phyloP scores from a whole-genome alignment of 2,797 vertebrate genomes.

The Rhabdomys pumilio region DNA sequence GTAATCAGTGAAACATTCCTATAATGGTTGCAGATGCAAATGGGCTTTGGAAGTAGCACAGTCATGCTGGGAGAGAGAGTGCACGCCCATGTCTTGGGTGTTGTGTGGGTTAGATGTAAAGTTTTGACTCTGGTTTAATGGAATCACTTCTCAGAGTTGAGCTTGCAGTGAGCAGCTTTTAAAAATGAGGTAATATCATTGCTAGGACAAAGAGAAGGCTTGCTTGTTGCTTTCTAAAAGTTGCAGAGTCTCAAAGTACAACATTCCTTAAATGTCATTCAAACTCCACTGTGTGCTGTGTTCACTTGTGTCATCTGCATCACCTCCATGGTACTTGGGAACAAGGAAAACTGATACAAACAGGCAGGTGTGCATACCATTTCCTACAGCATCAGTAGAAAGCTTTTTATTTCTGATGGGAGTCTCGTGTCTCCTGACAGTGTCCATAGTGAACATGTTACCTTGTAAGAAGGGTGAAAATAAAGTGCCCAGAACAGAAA shows the following conservation, averaged over 20 bases:
- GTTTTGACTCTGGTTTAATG: not conserved
- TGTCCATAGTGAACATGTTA: not conserved
- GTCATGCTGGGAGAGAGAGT: not conserved
- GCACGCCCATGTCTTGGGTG: not conserved
- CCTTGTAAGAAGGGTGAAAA: constrained; percentile 40
- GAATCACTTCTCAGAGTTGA: constrained; percentile 46
- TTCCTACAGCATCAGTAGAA: not conserved
- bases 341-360: not conserved
- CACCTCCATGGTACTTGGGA: not conserved
- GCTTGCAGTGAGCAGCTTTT: not conserved
- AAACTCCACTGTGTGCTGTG: not conserved
- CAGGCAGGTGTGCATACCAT: not conserved
- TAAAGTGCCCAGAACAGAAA: constrained; percentile 33
- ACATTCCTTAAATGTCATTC: not conserved
- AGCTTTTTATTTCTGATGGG: not conserved
- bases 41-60: constrained; percentile 28
- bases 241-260: not conserved
- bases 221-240: constrained; percentile 21
- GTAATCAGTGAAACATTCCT: constrained; percentile 63
- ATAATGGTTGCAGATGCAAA: constrained; percentile 49
- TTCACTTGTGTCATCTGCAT: not conserved
- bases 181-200: not conserved
- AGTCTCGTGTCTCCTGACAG: not conserved
- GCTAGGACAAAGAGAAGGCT: not conserved
- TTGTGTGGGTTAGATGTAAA: constrained; percentile 18